Percentiles rank a stretch among this genome's conserved stretches.
Evolutionary conservation across 1,140 invertebrate species (phyloP).

Genomic region (Drosophila pallidifrons): DNA sequence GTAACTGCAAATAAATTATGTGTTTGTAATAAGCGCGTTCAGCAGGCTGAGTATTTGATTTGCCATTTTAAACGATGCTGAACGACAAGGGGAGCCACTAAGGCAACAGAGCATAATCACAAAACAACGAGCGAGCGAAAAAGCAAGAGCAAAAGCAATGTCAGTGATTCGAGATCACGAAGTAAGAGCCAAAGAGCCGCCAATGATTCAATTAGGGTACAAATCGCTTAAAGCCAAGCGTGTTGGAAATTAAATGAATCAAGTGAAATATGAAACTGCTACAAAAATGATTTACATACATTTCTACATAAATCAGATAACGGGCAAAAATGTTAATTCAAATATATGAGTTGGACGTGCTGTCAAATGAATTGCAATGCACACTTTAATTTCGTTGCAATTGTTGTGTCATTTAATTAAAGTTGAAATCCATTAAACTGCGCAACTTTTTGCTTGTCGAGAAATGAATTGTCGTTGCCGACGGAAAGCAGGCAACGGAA

Average conservation of each 20-base stretch:
- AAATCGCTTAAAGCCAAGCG: slow-evolving; percentile 13
- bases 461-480: background rate
- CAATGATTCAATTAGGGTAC: slow-evolving; percentile 29
- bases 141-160: background rate
- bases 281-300: too few relatives aligned
- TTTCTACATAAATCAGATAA: background rate
- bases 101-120: slow-evolving; percentile 2
- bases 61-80: slow-evolving; percentile 44
- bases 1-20: slow-evolving; percentile 62
- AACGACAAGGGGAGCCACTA: slow-evolving; percentile 4
- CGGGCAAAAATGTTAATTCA: background rate
- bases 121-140: background rate
- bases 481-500: background rate
- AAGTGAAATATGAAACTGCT: background rate
- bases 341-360: background rate
- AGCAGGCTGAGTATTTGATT: slow-evolving; percentile 47
- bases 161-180: slow-evolving; percentile 17
- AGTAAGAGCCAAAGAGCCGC: slow-evolving; percentile 1
- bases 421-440: background rate
- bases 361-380: background rate
- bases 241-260: background rate
- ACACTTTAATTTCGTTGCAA: too few relatives aligned
- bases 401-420: background rate
- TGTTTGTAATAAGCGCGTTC: slow-evolving; percentile 58
- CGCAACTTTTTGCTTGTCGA: too few relatives aligned